These are phyloP conservation scores for Ctenopoma kingsleyae DNA, from an alignment of 2,797 vertebrate genomes.

Conservation along the genomic window DNA sequence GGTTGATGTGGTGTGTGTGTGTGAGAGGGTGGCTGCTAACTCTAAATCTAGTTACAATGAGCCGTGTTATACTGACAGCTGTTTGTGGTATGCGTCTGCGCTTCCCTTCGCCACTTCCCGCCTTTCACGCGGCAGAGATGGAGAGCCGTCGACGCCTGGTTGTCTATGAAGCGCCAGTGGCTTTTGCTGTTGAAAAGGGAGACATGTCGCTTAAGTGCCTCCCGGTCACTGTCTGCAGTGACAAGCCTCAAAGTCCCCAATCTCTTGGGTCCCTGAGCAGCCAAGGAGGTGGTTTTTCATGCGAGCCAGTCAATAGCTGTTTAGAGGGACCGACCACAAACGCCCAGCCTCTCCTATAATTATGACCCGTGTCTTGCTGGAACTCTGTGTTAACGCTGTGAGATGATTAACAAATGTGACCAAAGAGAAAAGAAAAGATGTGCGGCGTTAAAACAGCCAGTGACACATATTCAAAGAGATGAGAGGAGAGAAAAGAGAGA, in stretches of 20 bases:
- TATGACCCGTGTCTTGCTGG: conserved; percentile 63
- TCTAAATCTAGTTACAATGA: conserved; percentile 83
- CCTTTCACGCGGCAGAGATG: conserved; percentile 75
- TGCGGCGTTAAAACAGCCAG: conserved; percentile 24
- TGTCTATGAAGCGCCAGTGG: conserved; percentile 79
- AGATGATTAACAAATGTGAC: conserved; percentile 55
- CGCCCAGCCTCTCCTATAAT: conserved; percentile 64
- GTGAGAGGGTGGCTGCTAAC: conserved; percentile 71
- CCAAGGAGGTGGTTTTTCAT: conserved; percentile 68
- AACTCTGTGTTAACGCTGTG: conserved; percentile 59
- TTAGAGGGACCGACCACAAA: conserved; percentile 59
- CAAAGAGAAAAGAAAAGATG: conserved; percentile 44
- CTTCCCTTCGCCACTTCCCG: conserved; percentile 62
- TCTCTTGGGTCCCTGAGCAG: conserved; percentile 33
- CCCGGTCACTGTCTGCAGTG: conserved; percentile 54
- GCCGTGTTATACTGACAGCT: conserved; percentile 77
- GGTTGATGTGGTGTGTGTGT: conserved; percentile 2
- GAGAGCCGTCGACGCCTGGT: conserved; percentile 83
- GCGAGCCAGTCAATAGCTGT: conserved; percentile 69
- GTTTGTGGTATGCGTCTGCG: conserved; percentile 86
- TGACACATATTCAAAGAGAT: conserved; percentile 25
- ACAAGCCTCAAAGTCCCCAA: conserved; percentile 52
- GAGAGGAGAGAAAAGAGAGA: background rate
- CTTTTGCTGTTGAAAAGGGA: conserved; percentile 72
- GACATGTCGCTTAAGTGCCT: conserved; percentile 69